Evolutionary conservation across 2,888 invertebrate species (phyloP), one percentile per base, ranked within the genome.

Genomic region (Sinelater perroti): DNA sequence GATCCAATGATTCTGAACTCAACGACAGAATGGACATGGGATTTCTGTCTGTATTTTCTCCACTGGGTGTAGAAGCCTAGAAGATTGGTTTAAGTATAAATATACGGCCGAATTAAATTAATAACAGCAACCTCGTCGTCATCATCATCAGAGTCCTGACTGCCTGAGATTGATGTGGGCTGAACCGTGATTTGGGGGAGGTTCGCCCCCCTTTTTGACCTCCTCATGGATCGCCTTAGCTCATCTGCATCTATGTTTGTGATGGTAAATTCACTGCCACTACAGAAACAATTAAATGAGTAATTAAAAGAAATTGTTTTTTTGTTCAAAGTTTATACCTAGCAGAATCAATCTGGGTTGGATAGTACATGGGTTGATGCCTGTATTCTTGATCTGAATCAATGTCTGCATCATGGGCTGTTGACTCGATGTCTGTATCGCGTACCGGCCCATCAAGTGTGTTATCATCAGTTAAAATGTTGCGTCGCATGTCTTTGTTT

Each of bases 181-280:
- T 66, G 76, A 2, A 78, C 76, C 20, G 77, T 70, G 13, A 78
- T 78, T 2, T 81, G 77, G 0, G 80, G 75, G 1, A 79, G 72
- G 38, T 73, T 70, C 33, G 85, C 85, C 33, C 88, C 85, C 35
- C 88, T 85, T 73, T 88, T 87, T 24, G 85, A 82, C 20, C 88
- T 84, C 1, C 90, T 80, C 70, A 89, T 83, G 0, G 90, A 91
- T 76, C 89, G 89, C 1, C 93, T 82, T 55, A 93, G 78, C 71
- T 93, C 93, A 26, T 91, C 91, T 1, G 88, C 91, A 71, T 93
- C 92, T 86, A 93, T 92, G 50, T 93, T 93, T 72, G 90, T 93
- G 30, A 94, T 91, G 71, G 90, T 91, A 73, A 91, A 94, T 71
- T 92, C 91, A 56, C 90, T 91, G 69, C 70, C 79, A 57, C 77